These are phyloP conservation scores for Microctenopoma steveboyesi DNA, from an alignment of 2,797 vertebrate genomes.

Conservation along the genomic window DNA sequence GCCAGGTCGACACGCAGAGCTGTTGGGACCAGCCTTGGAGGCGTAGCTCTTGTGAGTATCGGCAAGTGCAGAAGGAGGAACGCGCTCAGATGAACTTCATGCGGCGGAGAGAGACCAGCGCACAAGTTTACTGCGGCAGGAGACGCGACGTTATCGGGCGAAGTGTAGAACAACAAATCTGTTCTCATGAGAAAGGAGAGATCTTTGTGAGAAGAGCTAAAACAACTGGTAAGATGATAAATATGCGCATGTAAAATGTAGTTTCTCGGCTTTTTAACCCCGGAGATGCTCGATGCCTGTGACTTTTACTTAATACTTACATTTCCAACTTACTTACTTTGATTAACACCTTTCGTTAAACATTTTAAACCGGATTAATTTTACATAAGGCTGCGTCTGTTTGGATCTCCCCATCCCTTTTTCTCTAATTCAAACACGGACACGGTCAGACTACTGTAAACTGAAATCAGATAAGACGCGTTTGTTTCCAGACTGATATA, in stretches of 20 bases:
- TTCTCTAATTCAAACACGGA: conserved; percentile 26
- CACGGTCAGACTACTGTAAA: conserved; percentile 44
- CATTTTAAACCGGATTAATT: not conserved
- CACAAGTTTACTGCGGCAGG: conserved; percentile 13
- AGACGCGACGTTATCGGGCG: conserved; percentile 1
- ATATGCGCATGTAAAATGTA: not conserved
- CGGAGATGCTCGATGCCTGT: conserved; percentile 25
- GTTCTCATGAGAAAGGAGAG: not conserved
- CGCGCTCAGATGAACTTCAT: conserved; percentile 33
- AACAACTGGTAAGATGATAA: conserved; percentile 51
- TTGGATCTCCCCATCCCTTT: conserved; percentile 32
- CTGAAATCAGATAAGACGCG: conserved; percentile 58
- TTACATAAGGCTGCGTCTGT: not conserved
- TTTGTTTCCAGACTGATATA: conserved; percentile 59
- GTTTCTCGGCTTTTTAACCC: not conserved
- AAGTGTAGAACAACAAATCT: conserved; percentile 3
- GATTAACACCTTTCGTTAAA: not conserved
- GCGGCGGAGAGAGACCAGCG: conserved; percentile 4
- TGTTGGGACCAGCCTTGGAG: conserved; percentile 66
- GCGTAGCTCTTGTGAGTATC: conserved; percentile 72
- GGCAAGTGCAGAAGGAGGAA: conserved; percentile 73
- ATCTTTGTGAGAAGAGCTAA: not conserved
- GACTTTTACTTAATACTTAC: not conserved
- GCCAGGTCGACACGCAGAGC: conserved; percentile 44
- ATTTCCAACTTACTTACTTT: not conserved